Evolutionary conservation across 2,113 vertebrate species (phyloP), one percentile per base, ranked within the genome.

Genomic region (Cyphomyrus plagiostoma): DNA sequence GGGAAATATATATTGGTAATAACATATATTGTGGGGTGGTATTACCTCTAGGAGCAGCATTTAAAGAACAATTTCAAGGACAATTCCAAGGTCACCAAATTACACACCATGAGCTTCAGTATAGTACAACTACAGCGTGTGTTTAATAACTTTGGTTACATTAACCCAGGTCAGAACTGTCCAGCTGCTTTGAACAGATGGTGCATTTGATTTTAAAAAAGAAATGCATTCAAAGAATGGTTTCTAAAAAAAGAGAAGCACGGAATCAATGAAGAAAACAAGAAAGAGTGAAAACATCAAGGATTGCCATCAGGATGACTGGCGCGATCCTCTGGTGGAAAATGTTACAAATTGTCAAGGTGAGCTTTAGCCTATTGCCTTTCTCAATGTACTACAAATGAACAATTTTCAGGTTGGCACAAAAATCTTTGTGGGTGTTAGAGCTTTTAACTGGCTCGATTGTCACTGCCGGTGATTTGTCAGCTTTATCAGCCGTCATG

Each of bases 121-220:
- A 45, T 2, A 82, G 35, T 82, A 23, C 39, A 19, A 39, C 23
- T 82, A 82, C 30, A 23, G 77, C 15, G 35, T 42, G 15, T 23
- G 2, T 84, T 84, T 84, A 84, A 84, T 23, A 46, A 8, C 45
- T 84, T 45, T 45, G 45, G 82, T 84, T 84, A 84, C 82, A 84
- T 48, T 84, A 39, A 48, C 45, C 42, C 17, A 46, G 82, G 19
- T 84, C 39, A 84, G 45, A 23, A 48, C 45, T 84, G 82, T 45
- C 82, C 82, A 84, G n/a, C 82, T n/a, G 82, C 82, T 48, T 23
- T 84, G 42, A 46, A 84, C 45, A 84, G 82, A 84, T 84, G 82
- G 82, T 46, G 19, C n/a, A 39, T 30, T 39, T 80, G 74, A 80
- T 35, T 80, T 35, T 5, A 13, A 80, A 80, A 80, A 77, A 39